Conservation (phyloP, 92 coral and sea anemone species). For the Parazoanthus atlanticus region DNA sequence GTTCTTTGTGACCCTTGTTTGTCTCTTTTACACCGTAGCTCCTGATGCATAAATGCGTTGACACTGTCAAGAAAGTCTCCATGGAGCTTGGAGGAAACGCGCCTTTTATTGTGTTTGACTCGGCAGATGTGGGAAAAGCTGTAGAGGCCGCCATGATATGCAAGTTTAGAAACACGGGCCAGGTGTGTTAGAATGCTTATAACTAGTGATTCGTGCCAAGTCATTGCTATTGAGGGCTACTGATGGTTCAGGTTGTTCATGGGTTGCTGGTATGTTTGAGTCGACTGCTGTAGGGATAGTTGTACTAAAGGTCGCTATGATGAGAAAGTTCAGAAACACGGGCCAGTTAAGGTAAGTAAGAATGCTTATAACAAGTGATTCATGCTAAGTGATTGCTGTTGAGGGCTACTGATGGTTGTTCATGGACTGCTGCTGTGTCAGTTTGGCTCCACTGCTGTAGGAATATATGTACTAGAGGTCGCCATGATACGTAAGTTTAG, state of each 20-base stretch:
- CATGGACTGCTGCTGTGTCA: constrained; percentile 48
- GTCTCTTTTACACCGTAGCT: constrained; percentile 50
- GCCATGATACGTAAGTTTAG: constrained; percentile 85
- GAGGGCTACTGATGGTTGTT: background rate
- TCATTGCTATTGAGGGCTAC: background rate
- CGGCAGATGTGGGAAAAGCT: constrained; percentile 86
- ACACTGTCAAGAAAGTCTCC: constrained; percentile 93
- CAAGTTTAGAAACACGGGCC: constrained; percentile 95
- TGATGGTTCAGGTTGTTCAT: background rate
- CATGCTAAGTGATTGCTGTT: background rate
- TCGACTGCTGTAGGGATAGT: constrained; percentile 83
- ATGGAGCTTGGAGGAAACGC: constrained; percentile 98
- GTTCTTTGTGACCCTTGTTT: background rate
- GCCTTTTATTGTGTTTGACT: constrained; percentile 90
- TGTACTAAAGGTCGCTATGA: constrained; percentile 69
- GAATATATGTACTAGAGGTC: constrained; percentile 71
- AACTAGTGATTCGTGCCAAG: no score
- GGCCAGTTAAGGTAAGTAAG: constrained; percentile 81
- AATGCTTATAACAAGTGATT: background rate
- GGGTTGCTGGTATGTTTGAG: constrained; percentile 62
- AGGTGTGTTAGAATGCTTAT: constrained; percentile 56
- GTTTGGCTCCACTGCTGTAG: constrained; percentile 85
- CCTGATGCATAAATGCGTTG: constrained; percentile 87
- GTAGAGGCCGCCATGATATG: constrained; percentile 80
- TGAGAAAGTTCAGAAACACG: constrained; percentile 87